phyloP scores from a whole-genome alignment of 2,888 invertebrate species.

The Laspeyria flexula region DNA sequence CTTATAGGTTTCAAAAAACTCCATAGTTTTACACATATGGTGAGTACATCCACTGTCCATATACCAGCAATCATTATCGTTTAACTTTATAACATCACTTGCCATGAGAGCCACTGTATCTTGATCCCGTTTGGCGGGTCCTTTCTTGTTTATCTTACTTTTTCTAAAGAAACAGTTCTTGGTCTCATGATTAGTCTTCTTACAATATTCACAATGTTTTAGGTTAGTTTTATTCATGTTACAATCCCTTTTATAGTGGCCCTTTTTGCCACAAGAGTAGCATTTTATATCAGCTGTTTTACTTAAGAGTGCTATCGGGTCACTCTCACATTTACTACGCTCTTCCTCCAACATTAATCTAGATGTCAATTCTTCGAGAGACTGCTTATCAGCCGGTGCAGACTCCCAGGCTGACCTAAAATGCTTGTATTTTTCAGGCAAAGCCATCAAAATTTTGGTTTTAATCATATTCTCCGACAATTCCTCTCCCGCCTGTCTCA shows the following conservation, averaged over 20 bases:
- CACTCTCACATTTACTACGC: neutral
- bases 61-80: neutral
- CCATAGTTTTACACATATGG: neutral
- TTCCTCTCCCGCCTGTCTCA: neutral
- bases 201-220: neutral
- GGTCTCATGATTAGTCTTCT: neutral
- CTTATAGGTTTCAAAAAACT: neutral
- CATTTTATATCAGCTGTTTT: neutral
- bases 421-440: neutral
- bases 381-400: neutral
- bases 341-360: neutral
- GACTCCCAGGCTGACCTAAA: neutral
- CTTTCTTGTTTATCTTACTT: neutral
- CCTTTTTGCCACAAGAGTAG: neutral
- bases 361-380: neutral
- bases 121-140: no score
- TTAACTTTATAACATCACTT: neutral
- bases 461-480: neutral
- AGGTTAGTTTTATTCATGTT: neutral
- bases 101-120: no score
- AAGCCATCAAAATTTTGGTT: neutral
- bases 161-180: neutral
- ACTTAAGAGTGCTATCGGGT: neutral
- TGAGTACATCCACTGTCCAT: neutral
- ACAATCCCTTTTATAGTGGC: neutral